Evolutionary conservation across 2,797 vertebrate genomes (phyloP).

Genomic region (Anguilla pacifica): DNA sequence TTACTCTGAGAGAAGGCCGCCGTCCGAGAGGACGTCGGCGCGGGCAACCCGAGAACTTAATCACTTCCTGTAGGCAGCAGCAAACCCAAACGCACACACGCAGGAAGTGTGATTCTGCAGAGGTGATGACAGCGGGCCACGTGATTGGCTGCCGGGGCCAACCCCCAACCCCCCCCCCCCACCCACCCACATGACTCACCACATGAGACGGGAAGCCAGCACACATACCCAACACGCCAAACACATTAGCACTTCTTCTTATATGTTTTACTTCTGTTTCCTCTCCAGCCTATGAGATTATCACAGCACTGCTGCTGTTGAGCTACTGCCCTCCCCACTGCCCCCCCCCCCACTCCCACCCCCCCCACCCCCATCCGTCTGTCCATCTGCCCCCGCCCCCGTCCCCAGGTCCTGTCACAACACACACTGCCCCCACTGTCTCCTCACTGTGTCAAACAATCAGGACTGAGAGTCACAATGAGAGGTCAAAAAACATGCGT

Average conservation of each 20-base stretch:
- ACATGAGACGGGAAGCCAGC: not conserved
- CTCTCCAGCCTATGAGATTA: not conserved
- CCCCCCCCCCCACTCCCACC: too few relatives aligned
- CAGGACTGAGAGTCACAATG: not conserved
- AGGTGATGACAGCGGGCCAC: not conserved
- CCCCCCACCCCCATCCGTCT: too few relatives aligned
- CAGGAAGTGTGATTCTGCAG: slow-evolving; percentile 3
- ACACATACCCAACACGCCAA: not conserved
- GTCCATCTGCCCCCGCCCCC: not conserved
- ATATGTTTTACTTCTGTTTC: not conserved
- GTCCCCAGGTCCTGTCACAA: not conserved
- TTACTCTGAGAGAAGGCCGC: too few relatives aligned
- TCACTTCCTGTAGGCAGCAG: not conserved
- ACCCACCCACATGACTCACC: not conserved
- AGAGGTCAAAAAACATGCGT: not conserved
- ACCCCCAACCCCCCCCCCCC: not conserved
- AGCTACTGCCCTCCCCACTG: too few relatives aligned
- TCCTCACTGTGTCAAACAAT: not conserved
- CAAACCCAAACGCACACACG: not conserved
- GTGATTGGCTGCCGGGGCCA: not conserved
- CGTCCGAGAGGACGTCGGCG: too few relatives aligned
- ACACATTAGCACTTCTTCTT: not conserved
- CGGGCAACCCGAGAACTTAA: too few relatives aligned
- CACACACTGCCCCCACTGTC: not conserved
- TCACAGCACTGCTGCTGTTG: too few relatives aligned